phyloP scores from a whole-genome alignment of 2,113 vertebrate genomes.

The Antechinus stuartii region DNA sequence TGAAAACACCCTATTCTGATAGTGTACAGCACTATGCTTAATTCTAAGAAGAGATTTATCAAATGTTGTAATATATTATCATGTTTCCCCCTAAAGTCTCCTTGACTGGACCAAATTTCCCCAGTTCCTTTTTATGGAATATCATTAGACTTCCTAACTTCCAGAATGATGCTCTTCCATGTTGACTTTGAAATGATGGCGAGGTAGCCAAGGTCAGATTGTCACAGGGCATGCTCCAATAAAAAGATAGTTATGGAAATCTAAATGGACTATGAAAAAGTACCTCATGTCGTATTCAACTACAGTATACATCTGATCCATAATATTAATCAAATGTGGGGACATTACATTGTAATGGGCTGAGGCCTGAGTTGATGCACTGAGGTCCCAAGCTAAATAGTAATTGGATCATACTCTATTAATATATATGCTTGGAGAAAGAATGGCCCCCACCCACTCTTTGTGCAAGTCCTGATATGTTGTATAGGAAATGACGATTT shows the following conservation, averaged over 20 bases:
- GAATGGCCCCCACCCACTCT: too few relatives aligned
- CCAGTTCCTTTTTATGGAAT: background rate
- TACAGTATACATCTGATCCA: background rate
- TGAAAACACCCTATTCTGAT: too few relatives aligned
- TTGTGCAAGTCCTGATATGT: too few relatives aligned
- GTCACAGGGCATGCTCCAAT: background rate
- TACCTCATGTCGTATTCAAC: background rate
- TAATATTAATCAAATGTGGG: background rate
- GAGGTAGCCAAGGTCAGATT: background rate
- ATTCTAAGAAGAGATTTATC: background rate
- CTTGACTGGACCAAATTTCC: background rate
- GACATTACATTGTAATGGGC: background rate
- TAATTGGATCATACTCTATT: too few relatives aligned
- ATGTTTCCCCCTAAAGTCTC: background rate
- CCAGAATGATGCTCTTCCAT: background rate
- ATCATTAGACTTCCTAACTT: background rate
- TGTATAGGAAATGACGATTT: too few relatives aligned
- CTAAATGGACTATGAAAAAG: background rate
- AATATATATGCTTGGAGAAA: too few relatives aligned
- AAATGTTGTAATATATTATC: background rate
- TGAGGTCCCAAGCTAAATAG: too few relatives aligned
- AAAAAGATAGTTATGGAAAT: background rate
- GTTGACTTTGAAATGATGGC: background rate
- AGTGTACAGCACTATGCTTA: background rate
- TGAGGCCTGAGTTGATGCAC: too few relatives aligned